phyloP scores from a whole-genome alignment of 1,140 invertebrate genomes.

The Gerris buenoi region DNA sequence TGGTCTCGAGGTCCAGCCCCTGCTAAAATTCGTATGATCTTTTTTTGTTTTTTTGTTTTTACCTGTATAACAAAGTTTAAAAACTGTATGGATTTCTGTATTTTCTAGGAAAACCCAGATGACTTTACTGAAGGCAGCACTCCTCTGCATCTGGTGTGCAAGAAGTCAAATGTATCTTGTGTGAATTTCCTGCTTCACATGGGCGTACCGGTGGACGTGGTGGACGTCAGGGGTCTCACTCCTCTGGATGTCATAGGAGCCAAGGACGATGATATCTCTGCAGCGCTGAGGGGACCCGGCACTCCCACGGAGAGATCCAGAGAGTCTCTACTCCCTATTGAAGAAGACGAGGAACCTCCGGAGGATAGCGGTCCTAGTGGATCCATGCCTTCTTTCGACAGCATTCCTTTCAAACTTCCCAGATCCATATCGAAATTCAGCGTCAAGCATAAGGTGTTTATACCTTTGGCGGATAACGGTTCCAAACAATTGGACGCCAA shows the following conservation, averaged over 20 bases:
- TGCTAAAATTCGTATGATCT: no score
- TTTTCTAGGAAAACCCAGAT: neutral
- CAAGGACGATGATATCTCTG: neutral
- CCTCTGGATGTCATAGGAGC: slow-evolving; percentile 34
- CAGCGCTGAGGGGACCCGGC: neutral
- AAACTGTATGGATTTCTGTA: no score
- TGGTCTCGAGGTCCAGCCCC: no score
- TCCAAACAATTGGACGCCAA: neutral
- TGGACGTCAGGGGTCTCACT: slow-evolving; percentile 30
- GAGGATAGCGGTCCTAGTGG: neutral
- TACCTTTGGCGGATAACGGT: no score
- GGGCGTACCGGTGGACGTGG: slow-evolving; percentile 31
- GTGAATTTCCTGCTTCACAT: slow-evolving; percentile 30
- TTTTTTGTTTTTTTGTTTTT: no score
- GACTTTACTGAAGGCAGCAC: slow-evolving; percentile 24
- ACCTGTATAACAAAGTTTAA: no score
- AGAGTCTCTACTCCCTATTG: neutral
- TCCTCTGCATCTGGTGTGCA: slow-evolving; percentile 33
- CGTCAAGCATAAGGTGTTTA: neutral
- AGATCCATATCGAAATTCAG: neutral
- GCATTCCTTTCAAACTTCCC: neutral
- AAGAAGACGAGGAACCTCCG: neutral
- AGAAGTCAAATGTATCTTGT: slow-evolving; percentile 30
- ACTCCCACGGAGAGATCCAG: neutral
- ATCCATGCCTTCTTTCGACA: neutral